Evolutionary conservation across 92 coral and sea anemone species (phyloP).

Genomic region (Zoanthus gigantus): DNA sequence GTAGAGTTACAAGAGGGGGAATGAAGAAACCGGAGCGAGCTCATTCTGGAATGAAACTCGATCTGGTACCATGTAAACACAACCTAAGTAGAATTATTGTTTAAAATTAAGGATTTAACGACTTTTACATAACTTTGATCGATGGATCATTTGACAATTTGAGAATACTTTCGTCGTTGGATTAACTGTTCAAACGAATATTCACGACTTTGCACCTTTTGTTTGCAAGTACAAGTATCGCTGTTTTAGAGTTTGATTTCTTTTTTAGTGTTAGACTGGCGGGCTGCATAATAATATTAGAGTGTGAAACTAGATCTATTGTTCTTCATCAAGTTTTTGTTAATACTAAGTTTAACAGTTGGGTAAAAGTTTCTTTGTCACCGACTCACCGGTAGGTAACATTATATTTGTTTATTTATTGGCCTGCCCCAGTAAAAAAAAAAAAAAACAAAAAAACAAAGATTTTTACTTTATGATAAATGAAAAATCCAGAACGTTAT

Average conservation of each 20-base stretch:
- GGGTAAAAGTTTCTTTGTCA: not conserved
- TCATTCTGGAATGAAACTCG: no score
- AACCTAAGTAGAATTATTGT: not conserved
- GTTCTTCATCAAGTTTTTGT: not conserved
- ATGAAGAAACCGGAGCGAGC: no score
- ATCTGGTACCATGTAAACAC: no score
- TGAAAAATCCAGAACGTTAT: no score
- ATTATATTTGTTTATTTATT: no score
- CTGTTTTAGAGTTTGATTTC: not conserved
- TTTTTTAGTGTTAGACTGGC: not conserved
- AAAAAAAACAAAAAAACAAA: no score
- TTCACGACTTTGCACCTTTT: not conserved
- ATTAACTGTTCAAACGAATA: not conserved
- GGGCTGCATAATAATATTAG: not conserved
- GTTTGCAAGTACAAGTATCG: not conserved
- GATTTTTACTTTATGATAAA: no score
- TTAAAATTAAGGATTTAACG: not conserved
- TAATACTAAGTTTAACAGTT: not conserved
- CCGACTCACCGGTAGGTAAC: not conserved
- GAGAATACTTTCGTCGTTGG: not conserved
- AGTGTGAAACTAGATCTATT: not conserved
- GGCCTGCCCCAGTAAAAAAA: no score
- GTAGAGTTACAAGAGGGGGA: no score
- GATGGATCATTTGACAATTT: not conserved
- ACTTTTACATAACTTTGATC: not conserved